Evolutionary conservation across 2,888 invertebrate species (phyloP).

Genomic region (Eutolmus rufibarbis): DNA sequence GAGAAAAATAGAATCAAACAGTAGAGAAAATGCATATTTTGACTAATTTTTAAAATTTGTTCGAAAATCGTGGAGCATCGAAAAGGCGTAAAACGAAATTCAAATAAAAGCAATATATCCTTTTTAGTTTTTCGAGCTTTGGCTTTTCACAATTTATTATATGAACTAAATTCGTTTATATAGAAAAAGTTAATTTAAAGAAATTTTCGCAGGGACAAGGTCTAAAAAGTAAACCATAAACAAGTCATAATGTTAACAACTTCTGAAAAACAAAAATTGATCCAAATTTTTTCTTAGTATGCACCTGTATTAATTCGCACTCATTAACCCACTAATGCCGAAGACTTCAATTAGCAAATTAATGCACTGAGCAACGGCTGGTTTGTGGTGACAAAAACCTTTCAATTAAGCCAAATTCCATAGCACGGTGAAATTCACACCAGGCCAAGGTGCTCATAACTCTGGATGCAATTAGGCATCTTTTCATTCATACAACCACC

Average conservation of each 20-base stretch:
- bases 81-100: too few species aligned
- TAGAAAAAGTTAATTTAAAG: too few species aligned
- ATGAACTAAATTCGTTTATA: too few species aligned
- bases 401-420: background rate
- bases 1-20: too few species aligned
- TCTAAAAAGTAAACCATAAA: background rate
- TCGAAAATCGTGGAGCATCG: too few species aligned
- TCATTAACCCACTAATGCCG: background rate
- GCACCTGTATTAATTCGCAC: background rate
- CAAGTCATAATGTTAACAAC: background rate
- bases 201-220: too few species aligned
- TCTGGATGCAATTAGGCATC: background rate
- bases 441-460: background rate
- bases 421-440: background rate
- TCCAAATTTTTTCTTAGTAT: background rate
- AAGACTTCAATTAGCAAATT: background rate
- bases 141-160: too few species aligned
- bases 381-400: background rate
- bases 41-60: too few species aligned
- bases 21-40: too few species aligned
- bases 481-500: background rate
- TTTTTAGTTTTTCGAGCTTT: too few species aligned
- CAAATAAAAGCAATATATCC: too few species aligned
- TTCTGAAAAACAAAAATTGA: background rate
- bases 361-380: background rate